A percentile compares a stretch with the other conserved stretches of the same genome.
phyloP scores from a whole-genome alignment of 2,797 vertebrate species.

The Bovichtus variegatus region DNA sequence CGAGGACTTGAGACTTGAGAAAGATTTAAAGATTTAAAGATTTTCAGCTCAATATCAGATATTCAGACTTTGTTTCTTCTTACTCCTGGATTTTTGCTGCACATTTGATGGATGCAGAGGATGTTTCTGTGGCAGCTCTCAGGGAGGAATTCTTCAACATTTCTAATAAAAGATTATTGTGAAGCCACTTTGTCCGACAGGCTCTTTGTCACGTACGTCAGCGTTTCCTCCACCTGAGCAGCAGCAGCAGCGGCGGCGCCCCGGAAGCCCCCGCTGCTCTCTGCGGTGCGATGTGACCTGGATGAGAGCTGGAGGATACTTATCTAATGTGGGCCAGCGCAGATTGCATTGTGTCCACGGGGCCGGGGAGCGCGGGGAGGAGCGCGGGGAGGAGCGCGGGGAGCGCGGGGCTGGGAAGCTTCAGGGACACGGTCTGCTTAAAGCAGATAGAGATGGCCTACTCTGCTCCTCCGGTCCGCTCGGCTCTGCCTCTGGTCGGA shows the following conservation, averaged over 20 bases:
- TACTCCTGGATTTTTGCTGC: no score
- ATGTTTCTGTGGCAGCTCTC: no score
- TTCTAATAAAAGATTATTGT: background rate
- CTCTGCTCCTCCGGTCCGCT: slow-evolving; percentile 14
- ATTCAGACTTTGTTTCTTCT: no score
- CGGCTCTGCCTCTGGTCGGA: slow-evolving; percentile 10
- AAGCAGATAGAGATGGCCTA: slow-evolving; percentile 53
- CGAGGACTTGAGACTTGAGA: background rate
- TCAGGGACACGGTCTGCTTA: slow-evolving; percentile 63
- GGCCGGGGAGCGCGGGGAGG: no score
- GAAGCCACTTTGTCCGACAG: slow-evolving; percentile 1
- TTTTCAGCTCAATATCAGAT: background rate
- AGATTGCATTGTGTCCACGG: slow-evolving; percentile 68
- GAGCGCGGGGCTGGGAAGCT: slow-evolving; percentile 47
- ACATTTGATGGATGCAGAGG: no score
- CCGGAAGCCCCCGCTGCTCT: slow-evolving; percentile 44
- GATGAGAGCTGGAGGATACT: slow-evolving; percentile 62
- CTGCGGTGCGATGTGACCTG: slow-evolving; percentile 68
- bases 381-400: no score
- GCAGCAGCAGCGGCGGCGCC: slow-evolving; percentile 22
- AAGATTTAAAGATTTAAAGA: no score
- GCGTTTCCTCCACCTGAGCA: slow-evolving; percentile 32
- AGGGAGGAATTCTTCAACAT: background rate
- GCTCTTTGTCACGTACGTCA: slow-evolving; percentile 21
- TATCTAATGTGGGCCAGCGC: slow-evolving; percentile 72